These are phyloP conservation scores for Boloria euphrosyne DNA, from an alignment of 2,888 invertebrate species.

Conservation along the genomic window DNA sequence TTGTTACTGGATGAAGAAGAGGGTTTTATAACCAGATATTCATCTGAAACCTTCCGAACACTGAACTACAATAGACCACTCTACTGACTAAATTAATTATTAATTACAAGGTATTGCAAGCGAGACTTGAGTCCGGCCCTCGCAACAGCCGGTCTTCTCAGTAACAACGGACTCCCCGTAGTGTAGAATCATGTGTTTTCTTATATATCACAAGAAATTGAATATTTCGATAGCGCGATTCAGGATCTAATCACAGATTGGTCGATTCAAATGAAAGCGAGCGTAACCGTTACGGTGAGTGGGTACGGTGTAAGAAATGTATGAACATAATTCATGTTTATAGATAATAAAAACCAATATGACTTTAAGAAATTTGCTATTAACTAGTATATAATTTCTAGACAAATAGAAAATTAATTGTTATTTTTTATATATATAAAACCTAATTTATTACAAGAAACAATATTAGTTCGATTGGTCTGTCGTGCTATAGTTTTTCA, in stretches of 20 bases:
- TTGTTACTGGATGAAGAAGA: slow-evolving; percentile 77
- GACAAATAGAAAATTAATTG: too few relatives aligned
- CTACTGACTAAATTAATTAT: slow-evolving; percentile 66
- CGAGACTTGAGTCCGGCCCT: slow-evolving; percentile 77
- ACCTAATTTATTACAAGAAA: too few relatives aligned
- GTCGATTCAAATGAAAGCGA: slow-evolving; percentile 42
- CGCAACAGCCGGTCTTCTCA: slow-evolving; percentile 75
- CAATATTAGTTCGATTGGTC: too few relatives aligned
- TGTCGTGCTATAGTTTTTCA: too few relatives aligned
- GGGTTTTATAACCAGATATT: slow-evolving; percentile 55
- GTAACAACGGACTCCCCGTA: slow-evolving; percentile 75
- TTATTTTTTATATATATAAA: too few relatives aligned
- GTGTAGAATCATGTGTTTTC: rapidly evolving
- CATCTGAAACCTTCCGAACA: slow-evolving; percentile 51
- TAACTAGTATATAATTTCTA: too few relatives aligned
- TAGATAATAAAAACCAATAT: neutral
- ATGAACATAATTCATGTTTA: slow-evolving; percentile 19
- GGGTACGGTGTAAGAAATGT: slow-evolving; percentile 16
- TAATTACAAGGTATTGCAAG: slow-evolving; percentile 58
- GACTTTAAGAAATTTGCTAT: neutral
- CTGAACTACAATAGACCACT: slow-evolving; percentile 62
- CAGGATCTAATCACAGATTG: slow-evolving; percentile 52
- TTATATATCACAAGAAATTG: slow-evolving; percentile 29
- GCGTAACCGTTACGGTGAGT: slow-evolving; percentile 38
- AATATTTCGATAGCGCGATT: slow-evolving; percentile 60